These are phyloP conservation scores for Campopleginae sp. DNA, from an alignment of 2,888 invertebrate species.

Conservation along the genomic window DNA sequence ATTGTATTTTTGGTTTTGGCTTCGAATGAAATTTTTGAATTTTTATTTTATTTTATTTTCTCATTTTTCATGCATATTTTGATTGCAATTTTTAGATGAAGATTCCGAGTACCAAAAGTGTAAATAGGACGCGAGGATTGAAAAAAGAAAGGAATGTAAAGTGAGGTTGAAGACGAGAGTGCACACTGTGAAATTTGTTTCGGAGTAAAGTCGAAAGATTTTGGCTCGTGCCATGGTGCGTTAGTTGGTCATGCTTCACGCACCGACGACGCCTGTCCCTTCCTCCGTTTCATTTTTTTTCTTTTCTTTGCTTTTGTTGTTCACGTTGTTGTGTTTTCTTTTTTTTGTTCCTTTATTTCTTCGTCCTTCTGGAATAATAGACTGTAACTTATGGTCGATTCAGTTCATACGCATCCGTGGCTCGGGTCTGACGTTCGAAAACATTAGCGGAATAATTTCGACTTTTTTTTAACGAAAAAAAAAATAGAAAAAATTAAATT, in stretches of 20 bases:
- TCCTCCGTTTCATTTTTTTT: conserved; percentile 73
- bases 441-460: conserved; percentile 43
- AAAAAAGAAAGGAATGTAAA: not conserved
- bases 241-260: conserved; percentile 83
- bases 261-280: conserved; percentile 83
- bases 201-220: conserved; percentile 74
- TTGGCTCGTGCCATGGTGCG: conserved; percentile 82
- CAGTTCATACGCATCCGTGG: conserved; percentile 75
- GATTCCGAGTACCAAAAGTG: not conserved
- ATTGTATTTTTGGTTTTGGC: too few species aligned
- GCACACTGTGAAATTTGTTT: conserved; percentile 43
- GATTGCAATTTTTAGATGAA: not conserved
- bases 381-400: conserved; percentile 74
- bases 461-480: not conserved
- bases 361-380: conserved; percentile 75
- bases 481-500: not conserved
- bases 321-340: not conserved
- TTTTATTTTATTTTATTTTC: not conserved
- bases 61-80: too few species aligned
- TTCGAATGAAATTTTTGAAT: too few species aligned
- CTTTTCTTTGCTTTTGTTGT: conserved; percentile 66
- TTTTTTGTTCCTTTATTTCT: conserved; percentile 4
- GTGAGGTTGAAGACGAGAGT: conserved; percentile 8
- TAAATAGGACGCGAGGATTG: not conserved
- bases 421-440: conserved; percentile 55